Conservation (phyloP, 2,888 invertebrate genomes). For the Eremobia ochroleuca region DNA sequence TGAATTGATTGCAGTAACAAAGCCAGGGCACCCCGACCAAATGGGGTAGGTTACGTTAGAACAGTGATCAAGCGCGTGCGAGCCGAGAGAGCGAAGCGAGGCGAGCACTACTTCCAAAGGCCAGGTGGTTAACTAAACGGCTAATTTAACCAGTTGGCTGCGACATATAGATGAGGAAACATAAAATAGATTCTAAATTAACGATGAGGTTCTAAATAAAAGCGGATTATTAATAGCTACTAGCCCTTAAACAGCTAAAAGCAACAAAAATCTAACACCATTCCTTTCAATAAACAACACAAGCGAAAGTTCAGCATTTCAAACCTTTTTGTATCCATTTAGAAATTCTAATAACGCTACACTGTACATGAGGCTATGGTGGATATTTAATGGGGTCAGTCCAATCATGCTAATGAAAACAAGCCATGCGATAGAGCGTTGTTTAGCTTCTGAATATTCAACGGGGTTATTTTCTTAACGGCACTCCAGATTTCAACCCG, state of each 20-base stretch:
- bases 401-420: conserved; percentile 90
- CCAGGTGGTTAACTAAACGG: too few species aligned
- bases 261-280: background rate
- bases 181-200: background rate
- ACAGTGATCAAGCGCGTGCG: too few species aligned
- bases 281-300: conserved; percentile 26
- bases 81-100: too few species aligned
- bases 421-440: conserved; percentile 84
- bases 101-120: too few species aligned
- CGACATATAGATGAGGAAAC: background rate
- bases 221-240: accelerated
- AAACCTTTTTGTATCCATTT: conserved; percentile 65
- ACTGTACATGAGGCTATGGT: conserved; percentile 69
- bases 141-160: too few species aligned
- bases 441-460: conserved; percentile 87
- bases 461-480: conserved; percentile 86
- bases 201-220: background rate
- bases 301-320: conserved; percentile 40
- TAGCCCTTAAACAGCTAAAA: background rate
- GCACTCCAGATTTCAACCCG: conserved; percentile 81
- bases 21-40: too few species aligned
- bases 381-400: conserved; percentile 85
- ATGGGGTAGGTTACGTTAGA: too few species aligned
- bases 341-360: conserved; percentile 69
- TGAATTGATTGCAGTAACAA: too few species aligned